Evolutionary conservation across 1,140 invertebrate genomes (phyloP).

Genomic region (Tenebrio molitor): DNA sequence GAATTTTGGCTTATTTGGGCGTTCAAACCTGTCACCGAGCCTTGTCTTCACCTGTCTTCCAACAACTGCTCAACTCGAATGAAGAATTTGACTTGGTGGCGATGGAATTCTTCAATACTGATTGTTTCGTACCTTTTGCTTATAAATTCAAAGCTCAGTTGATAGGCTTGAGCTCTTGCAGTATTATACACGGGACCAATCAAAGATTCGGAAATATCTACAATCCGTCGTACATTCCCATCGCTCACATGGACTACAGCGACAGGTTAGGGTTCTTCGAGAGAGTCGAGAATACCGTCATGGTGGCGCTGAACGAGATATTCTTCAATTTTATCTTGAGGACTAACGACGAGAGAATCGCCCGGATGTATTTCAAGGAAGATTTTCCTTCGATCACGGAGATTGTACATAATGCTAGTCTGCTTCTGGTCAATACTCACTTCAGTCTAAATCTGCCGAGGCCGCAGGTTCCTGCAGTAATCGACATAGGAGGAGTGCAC

Average conservation of each 20-base stretch:
- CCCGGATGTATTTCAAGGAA: constrained; percentile 19
- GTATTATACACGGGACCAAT: constrained; percentile 67
- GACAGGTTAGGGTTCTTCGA: constrained; percentile 72
- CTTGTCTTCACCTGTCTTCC: neutral
- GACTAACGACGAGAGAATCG: constrained; percentile 12
- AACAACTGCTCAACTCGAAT: constrained; percentile 17
- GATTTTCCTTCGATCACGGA: constrained; percentile 24
- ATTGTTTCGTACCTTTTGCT: constrained; percentile 73
- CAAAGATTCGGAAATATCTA: constrained; percentile 70
- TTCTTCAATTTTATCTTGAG: constrained; percentile 5
- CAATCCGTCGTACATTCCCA: constrained; percentile 73
- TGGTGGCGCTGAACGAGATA: constrained; percentile 14
- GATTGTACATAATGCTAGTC: constrained; percentile 60
- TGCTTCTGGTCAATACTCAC: constrained; percentile 75
- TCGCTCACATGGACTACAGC: constrained; percentile 65
- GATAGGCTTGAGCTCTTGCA: constrained; percentile 70
- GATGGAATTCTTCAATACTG: constrained; percentile 75
- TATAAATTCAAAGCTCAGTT: constrained; percentile 70
- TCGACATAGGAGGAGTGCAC: constrained; percentile 77
- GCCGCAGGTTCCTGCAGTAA: constrained; percentile 71
- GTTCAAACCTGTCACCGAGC: constrained; percentile 2
- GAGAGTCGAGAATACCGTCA: constrained; percentile 66
- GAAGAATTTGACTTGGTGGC: constrained; percentile 73
- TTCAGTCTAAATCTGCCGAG: constrained; percentile 71
- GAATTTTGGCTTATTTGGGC: neutral